Evolutionary conservation across 2,113 vertebrate species (phyloP), one percentile per base, ranked within the genome.

Genomic region (Dipodomys spectabilis): DNA sequence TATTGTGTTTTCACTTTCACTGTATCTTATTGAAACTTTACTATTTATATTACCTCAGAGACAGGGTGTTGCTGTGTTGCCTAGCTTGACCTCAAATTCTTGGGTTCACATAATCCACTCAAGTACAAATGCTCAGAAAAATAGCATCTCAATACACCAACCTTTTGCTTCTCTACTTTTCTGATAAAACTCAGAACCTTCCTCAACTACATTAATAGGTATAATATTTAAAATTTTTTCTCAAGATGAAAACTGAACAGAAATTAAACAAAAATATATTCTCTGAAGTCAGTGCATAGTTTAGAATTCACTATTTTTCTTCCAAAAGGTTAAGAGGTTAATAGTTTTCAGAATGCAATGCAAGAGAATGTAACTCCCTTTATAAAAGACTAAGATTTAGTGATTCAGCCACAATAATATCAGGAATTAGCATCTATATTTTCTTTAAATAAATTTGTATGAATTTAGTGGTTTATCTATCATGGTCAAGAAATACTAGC

Each of bases 401-500:
- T 1, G 18, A 89, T 75, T 93, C 0, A 65, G 20, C 7, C 57
- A 95, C 16, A 88, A 28, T 72, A 92, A 92, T 72, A 78, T 91
- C 71, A 88, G n/a, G 72, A 44, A 11, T 6, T 67, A n/a, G 74
- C 65, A 88, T 28, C 78, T 3, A 71, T 2, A 83, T 90, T 35
- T 68, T 86, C 39, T 94, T 93, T 91, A 94, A 86, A 86, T 81
- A 39, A 27, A 60, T 82, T 90, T 90, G 6, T 44, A 81, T 30
- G 2, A 0, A 86, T 32, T 86, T 8, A 81, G 30, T 71, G 2
- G 15, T 86, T 90, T 94, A 89, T 90, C 77, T 82, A 82, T 83
- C 69, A 87, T 82, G 23, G 35, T 12, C 53, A 94, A 86, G 62
- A 82, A 88, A 82, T 0, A 28, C 22, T 19, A 81, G 3, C 30